Conservation (phyloP, 1,140 invertebrate species). For the Pseudomyrmex gracilis region DNA sequence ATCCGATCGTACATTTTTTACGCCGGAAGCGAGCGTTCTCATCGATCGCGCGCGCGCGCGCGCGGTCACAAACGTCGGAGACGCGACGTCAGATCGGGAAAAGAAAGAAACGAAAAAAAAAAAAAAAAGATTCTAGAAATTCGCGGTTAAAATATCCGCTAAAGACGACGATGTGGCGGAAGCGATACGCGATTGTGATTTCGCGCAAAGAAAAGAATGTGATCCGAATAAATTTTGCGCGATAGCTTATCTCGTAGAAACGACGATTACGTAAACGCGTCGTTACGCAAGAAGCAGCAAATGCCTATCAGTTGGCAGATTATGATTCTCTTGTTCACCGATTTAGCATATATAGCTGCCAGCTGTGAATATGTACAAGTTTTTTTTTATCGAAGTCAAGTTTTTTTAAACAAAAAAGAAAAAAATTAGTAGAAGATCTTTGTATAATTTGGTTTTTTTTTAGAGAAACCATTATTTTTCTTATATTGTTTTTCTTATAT, state of each 20-base stretch:
- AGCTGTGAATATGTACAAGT: not conserved
- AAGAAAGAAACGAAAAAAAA: constrained; percentile 32
- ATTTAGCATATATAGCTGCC: not conserved
- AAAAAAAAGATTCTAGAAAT: constrained; percentile 51
- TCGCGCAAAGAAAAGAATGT: constrained; percentile 3
- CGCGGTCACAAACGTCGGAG: constrained; percentile 11
- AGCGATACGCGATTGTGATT: constrained; percentile 49
- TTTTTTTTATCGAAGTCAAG: not conserved
- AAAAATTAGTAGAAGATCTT: not conserved
- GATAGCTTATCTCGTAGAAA: constrained; percentile 52
- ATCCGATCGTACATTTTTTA: constrained; percentile 13
- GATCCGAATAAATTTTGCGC: constrained; percentile 53
- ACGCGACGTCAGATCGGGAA: not conserved
- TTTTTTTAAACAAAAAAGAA: not conserved
- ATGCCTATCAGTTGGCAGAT: constrained; percentile 42
- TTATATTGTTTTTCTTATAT: not conserved
- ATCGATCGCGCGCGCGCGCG: constrained; percentile 35
- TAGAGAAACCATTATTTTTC: not conserved
- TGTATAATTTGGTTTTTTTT: not conserved
- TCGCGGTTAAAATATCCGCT: not conserved
- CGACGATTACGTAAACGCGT: constrained; percentile 48
- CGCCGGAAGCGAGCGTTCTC: not conserved
- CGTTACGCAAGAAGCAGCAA: constrained; percentile 40
- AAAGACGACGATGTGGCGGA: constrained; percentile 12
- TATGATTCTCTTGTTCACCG: constrained; percentile 42